These are phyloP conservation scores for Falco cherrug DNA, from an alignment of 2,797 vertebrate genomes.

Conservation along the genomic window DNA sequence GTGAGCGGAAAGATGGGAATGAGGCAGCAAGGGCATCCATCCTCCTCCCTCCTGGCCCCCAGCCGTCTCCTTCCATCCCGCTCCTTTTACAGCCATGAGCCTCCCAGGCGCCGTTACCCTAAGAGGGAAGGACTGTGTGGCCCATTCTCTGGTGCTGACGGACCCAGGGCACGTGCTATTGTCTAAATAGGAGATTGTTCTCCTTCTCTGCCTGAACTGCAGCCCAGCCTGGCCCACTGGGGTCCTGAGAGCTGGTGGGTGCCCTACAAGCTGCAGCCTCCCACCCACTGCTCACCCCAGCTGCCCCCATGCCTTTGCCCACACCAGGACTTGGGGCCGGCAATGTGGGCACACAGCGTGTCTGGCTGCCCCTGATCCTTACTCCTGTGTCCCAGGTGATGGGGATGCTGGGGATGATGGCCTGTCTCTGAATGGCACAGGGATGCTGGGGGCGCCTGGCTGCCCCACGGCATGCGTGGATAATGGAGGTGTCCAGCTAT, in stretches of 20 bases:
- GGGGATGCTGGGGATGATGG: background rate
- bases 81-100: conserved; percentile 74
- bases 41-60: conserved; percentile 30
- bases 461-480: rapidly evolving
- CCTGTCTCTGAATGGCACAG: background rate
- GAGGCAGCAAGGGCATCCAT: background rate
- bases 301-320: background rate
- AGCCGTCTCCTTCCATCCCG: background rate
- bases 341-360: rapidly evolving
- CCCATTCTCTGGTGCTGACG: conserved; percentile 1
- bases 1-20: background rate
- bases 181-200: conserved; percentile 56
- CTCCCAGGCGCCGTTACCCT: conserved; percentile 65
- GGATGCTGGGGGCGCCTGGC: background rate
- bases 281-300: rapidly evolving
- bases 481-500: background rate
- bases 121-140: conserved; percentile 71
- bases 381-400: background rate
- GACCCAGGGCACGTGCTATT: background rate
- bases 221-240: background rate
- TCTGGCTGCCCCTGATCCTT: background rate
- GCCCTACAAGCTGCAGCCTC: background rate
- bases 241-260: background rate
- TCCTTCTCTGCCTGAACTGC: background rate
- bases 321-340: background rate